These are phyloP conservation scores for Tympanuchus pallidicinctus DNA, from an alignment of 2,113 vertebrate genomes.

Conservation along the genomic window DNA sequence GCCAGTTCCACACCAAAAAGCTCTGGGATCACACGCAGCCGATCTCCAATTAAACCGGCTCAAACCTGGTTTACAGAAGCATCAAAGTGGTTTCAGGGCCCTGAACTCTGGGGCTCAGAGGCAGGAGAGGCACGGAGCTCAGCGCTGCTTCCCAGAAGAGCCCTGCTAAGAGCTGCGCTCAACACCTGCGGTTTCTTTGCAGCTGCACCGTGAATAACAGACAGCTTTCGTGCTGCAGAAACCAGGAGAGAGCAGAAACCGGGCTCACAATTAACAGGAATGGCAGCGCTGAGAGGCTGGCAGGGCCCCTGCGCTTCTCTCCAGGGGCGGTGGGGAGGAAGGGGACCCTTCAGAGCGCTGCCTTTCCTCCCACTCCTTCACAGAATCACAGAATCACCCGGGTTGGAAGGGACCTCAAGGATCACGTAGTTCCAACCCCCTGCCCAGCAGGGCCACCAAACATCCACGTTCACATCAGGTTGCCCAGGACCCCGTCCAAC, in stretches of 20 bases:
- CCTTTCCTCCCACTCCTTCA: neutral
- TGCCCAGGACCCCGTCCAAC: no score
- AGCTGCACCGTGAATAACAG: neutral
- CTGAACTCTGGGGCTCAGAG: neutral
- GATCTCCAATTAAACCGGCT: neutral
- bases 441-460: no score
- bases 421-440: no score
- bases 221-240: neutral
- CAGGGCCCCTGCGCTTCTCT: accelerated
- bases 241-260: neutral
- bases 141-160: neutral
- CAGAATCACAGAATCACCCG: no score
- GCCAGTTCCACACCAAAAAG: neutral
- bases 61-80: neutral
- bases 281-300: neutral
- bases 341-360: accelerated
- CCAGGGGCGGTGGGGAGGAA: neutral
- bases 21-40: no score
- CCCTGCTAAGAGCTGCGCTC: neutral
- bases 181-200: accelerated
- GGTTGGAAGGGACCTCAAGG: no score
- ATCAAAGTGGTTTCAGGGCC: neutral
- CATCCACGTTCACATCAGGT: no score
- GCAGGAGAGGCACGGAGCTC: no score
- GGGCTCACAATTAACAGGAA: no score